Conservation (phyloP, 2,797 vertebrate species). For the Cossypha dichroa region DNA sequence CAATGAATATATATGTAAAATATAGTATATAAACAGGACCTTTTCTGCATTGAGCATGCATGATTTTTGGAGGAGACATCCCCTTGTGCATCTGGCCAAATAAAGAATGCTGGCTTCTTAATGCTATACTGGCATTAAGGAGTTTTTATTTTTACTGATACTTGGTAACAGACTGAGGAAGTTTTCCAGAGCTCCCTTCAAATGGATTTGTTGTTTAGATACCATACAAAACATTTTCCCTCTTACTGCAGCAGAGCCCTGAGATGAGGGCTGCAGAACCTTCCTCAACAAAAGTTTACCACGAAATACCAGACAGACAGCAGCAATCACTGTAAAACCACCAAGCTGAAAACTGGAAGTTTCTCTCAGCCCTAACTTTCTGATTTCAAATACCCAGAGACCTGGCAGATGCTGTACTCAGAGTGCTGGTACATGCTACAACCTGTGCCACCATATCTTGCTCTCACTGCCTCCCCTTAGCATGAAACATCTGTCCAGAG, state of each 20-base stretch:
- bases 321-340: not conserved
- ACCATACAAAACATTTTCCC: not conserved
- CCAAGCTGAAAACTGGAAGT: not conserved
- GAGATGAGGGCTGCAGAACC: not conserved
- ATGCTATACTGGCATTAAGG: rapidly evolving
- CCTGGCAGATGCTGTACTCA: not conserved
- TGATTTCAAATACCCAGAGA: not conserved
- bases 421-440: not conserved
- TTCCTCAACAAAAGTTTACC: not conserved
- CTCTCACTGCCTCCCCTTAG: not conserved
- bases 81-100: rapidly evolving
- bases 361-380: not conserved
- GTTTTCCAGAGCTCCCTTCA: not conserved
- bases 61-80: not conserved
- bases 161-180: not conserved
- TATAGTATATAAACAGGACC: not conserved
- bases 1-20: not conserved
- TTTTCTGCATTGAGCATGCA: not conserved
- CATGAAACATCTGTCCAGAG: not conserved
- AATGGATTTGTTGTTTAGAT: not conserved
- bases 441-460: not conserved
- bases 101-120: not conserved
- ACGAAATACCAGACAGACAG: not conserved
- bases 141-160: not conserved
- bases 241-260: not conserved